Evolutionary conservation across 35 echinoderm and acorn worm genomes (phyloP).

Genomic region (Patiria miniata): DNA sequence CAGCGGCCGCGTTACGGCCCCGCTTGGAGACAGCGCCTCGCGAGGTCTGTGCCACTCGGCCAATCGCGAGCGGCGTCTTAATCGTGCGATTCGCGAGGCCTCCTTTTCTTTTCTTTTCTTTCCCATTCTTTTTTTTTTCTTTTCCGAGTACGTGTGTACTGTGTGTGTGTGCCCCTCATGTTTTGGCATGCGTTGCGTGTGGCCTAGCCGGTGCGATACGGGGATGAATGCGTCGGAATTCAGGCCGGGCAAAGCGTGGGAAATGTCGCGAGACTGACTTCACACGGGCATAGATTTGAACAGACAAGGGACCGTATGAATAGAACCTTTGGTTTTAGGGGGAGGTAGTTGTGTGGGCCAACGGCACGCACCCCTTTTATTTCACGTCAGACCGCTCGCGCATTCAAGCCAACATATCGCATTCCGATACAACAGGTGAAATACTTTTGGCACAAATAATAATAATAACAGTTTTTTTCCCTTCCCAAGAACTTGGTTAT

Average conservation of each 20-base stretch:
- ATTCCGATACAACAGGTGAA: slow-evolving; percentile 28
- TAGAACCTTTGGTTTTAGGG: slow-evolving; percentile 24
- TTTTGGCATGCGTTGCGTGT: slow-evolving; percentile 9
- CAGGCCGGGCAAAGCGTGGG: slow-evolving; percentile 10
- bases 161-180: neutral
- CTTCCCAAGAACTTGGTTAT: neutral
- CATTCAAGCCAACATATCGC: neutral
- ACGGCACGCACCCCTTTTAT: slow-evolving; percentile 24
- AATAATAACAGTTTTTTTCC: neutral
- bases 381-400: neutral
- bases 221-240: slow-evolving; percentile 26
- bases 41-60: neutral
- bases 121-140: too few species aligned
- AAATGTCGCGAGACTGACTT: slow-evolving; percentile 18
- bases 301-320: neutral
- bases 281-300: slow-evolving; percentile 26
- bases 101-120: neutral
- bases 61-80: neutral
- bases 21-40: slow-evolving; percentile 9
- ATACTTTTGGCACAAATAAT: slow-evolving; percentile 1
- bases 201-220: slow-evolving; percentile 6
- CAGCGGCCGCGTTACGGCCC: neutral
- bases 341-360: slow-evolving; percentile 23
- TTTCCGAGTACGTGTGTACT: neutral
- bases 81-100: neutral